Evolutionary conservation across 2,888 invertebrate species (phyloP).

Genomic region (Linnaemya vulpina): DNA sequence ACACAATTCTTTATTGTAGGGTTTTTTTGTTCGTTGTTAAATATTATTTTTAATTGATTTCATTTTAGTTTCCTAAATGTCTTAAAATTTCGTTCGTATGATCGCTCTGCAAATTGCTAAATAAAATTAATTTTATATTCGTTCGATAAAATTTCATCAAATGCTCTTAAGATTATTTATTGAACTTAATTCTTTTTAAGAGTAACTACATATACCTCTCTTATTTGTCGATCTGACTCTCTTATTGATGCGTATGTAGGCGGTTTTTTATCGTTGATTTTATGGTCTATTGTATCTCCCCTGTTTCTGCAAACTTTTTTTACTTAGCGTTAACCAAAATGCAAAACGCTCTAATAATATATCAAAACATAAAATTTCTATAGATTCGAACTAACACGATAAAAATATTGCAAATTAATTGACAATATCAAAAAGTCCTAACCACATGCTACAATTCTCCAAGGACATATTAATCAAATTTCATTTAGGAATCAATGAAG

Average conservation of each 20-base stretch:
- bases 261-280: slow-evolving; percentile 32
- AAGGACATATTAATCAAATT: too few species aligned
- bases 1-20: slow-evolving; percentile 7
- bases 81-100: slow-evolving; percentile 67
- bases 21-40: slow-evolving; percentile 36
- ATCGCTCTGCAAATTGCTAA: slow-evolving; percentile 66
- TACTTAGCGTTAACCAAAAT: slow-evolving; percentile 44
- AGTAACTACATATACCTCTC: slow-evolving; percentile 12
- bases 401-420: too few species aligned
- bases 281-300: slow-evolving; percentile 38
- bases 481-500: too few species aligned
- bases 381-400: too few species aligned
- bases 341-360: too few species aligned
- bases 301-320: slow-evolving; percentile 48
- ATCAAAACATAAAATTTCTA: too few species aligned
- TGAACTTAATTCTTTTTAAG: slow-evolving; percentile 23
- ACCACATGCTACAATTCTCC: too few species aligned
- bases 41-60: slow-evolving; percentile 25
- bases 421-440: too few species aligned
- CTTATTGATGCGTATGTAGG: slow-evolving; percentile 56
- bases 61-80: slow-evolving; percentile 42
- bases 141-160: slow-evolving; percentile 53
- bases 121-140: slow-evolving; percentile 50
- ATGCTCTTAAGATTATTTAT: slow-evolving; percentile 25
- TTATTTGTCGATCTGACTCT: slow-evolving; percentile 36